Percentiles rank a stretch among this genome's conserved stretches.
Evolutionary conservation across 2,113 vertebrate genomes (phyloP).

Genomic region (rat (Rattus norvegicus)): DNA sequence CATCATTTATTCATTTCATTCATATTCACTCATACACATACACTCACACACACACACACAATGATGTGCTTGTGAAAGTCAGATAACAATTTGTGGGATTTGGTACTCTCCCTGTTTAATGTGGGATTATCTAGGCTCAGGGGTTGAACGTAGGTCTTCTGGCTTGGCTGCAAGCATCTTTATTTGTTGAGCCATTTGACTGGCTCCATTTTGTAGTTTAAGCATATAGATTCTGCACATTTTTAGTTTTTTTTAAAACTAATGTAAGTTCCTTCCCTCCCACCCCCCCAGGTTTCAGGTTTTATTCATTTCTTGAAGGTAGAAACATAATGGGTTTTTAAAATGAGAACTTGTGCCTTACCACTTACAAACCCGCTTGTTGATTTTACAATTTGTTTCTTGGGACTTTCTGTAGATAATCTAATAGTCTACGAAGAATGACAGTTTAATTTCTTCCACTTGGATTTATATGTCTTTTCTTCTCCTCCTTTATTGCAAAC

Average conservation of each 20-base stretch:
- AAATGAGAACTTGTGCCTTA: background rate
- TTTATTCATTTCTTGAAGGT: conserved; percentile 31
- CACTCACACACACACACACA: too few relatives aligned
- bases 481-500: background rate
- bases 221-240: background rate
- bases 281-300: conserved; percentile 13
- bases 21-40: too few relatives aligned
- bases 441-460: conserved; percentile 31
- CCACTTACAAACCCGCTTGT: background rate
- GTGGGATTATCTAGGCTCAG: background rate
- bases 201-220: background rate
- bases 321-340: background rate
- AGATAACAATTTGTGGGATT: background rate
- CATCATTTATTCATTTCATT: too few relatives aligned
- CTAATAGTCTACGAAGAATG: background rate
- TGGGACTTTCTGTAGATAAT: background rate
- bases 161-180: background rate
- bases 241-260: conserved; percentile 17
- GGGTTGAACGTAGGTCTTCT: background rate
- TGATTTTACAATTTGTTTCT: conserved; percentile 39
- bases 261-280: background rate
- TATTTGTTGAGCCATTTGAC: background rate
- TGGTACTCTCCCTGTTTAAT: background rate
- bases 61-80: background rate
- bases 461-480: conserved; percentile 24